Evolutionary conservation across 2,888 invertebrate species (phyloP).

Genomic region (Cinara cedri): DNA sequence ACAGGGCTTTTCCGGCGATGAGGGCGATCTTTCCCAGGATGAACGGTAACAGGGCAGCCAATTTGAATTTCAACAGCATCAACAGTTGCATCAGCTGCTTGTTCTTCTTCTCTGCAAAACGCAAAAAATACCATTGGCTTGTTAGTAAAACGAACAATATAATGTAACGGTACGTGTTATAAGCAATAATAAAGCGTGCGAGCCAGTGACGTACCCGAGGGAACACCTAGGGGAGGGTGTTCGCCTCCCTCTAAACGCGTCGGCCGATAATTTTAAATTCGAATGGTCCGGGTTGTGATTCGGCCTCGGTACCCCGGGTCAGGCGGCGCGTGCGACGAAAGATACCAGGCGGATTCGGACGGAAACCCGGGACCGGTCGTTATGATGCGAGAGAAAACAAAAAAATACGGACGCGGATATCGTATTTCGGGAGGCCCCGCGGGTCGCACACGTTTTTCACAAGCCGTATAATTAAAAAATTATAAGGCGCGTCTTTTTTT

Average conservation of each 20-base stretch:
- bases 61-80: conserved; percentile 77
- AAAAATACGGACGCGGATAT: conserved; percentile 23
- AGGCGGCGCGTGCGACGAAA: not conserved
- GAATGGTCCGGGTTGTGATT: too few species aligned
- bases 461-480: too few species aligned
- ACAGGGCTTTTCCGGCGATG: conserved; percentile 83
- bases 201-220: too few species aligned
- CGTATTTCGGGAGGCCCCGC: conserved; percentile 51
- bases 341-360: not conserved
- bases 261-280: too few species aligned
- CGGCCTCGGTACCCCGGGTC: too few species aligned
- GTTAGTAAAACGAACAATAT: too few species aligned
- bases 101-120: conserved; percentile 69
- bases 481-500: not conserved
- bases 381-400: not conserved
- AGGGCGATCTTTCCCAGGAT: conserved; percentile 82
- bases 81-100: conserved; percentile 77
- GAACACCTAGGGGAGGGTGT: too few species aligned
- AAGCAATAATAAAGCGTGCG: too few species aligned
- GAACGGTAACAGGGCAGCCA: conserved; percentile 78
- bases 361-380: not conserved
- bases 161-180: too few species aligned
- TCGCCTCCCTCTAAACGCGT: too few species aligned
- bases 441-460: conserved; percentile 14
- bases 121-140: too few species aligned